phyloP scores from a whole-genome alignment of 92 coral and sea anemone species.

The Zoanthus solanderi region DNA sequence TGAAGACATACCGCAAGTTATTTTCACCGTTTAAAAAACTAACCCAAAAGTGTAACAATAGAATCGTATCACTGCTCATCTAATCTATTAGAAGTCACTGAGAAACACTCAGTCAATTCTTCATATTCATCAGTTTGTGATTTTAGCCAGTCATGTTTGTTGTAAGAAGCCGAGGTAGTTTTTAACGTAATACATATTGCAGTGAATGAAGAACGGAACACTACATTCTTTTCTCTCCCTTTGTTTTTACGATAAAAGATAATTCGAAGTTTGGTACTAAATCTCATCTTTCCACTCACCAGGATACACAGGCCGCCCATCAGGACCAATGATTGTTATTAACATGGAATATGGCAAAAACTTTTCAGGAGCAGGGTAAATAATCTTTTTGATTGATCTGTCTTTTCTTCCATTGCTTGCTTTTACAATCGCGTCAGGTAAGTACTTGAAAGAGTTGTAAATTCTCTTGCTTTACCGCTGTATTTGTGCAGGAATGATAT shows the following conservation, averaged over 20 bases:
- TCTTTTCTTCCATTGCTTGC: no score
- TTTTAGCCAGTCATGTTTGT: no score
- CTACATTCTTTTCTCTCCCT: background rate
- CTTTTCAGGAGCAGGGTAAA: conserved; percentile 96
- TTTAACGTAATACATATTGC: background rate
- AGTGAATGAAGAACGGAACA: background rate
- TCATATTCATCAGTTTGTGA: no score
- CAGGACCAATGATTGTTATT: conserved; percentile 91
- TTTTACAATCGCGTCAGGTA: no score
- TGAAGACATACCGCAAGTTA: background rate
- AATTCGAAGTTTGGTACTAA: background rate
- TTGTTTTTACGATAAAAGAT: background rate
- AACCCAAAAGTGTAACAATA: no score
- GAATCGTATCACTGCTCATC: no score
- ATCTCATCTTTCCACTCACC: background rate
- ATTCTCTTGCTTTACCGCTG: background rate
- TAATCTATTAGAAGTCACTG: no score
- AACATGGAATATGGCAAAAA: conserved; percentile 93
- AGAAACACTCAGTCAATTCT: no score
- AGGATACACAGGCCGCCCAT: conserved; percentile 90
- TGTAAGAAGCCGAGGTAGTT: background rate
- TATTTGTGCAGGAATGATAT: conserved; percentile 81
- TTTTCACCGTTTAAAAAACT: no score
- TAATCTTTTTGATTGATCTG: background rate
- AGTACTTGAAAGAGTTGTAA: no score